Base-by-base conservation (phyloP, 2,888 invertebrate genomes). In the Drosophila neotestacea region DNA sequence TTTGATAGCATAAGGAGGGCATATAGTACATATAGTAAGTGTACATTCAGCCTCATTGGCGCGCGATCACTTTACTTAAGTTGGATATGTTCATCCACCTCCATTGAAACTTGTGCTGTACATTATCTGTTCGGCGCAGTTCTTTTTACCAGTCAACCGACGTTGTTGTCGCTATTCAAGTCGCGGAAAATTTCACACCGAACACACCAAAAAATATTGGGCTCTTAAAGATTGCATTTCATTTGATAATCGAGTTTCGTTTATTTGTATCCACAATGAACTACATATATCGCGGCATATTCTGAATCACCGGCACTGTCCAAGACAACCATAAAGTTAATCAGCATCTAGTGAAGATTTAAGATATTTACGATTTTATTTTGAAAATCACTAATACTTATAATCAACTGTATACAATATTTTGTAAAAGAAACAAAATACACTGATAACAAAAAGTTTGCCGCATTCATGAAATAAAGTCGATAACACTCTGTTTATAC, bases 71-170 rank as follows among this genome's bases (percentile, higher is more conserved):
- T 67, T 66, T 65, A 38, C 55, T 83, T 63, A 74, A 68, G 66
- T 79, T 77, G 61, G 61, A 73, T 66, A 52, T 60, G 54, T 48
- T 41, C 68, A 60, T 62, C 72, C 68, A 62, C 79, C 80, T 65
- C 79, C 65, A 69, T 61, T 52, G 62, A 70, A 62, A 69, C 70
- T 65, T 67, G 61, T 73, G 82, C 65, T 74, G 58, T 71, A 62
- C 61, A 70, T 77, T 70, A 83, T 82, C 80, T 71, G 66, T 83
- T 81, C 73, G 77, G 87, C 84, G 84, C 84, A 85, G 87, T 88
- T 88, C 84, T 84, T 85, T 88, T 79, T 88, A 85, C 88, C 84
- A 85, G 84, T 85, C 79, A 77, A 79, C 88, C 79, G 73, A 64
- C 70, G 77, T 52, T 73, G 84, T 78, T 68, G 73, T 70, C 73